Conservation (phyloP, 2,888 invertebrate species). For the Dryococelus australis region DNA sequence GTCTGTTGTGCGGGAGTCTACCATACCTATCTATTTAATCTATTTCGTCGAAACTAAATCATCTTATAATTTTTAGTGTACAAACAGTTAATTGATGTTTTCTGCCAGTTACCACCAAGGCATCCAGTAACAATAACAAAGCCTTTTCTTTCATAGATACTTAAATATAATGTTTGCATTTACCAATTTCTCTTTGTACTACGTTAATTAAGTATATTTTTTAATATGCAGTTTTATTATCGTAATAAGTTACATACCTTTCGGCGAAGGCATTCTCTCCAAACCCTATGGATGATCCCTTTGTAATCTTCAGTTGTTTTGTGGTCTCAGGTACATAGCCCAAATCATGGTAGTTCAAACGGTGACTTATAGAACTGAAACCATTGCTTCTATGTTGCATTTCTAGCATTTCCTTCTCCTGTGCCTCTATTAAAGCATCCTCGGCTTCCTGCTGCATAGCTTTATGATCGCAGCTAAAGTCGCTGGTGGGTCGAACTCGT, state of each 20-base stretch:
- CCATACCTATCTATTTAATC: no score
- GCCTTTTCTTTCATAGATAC: no score
- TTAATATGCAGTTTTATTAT: no score
- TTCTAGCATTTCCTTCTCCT: constrained; percentile 5
- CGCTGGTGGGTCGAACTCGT: not conserved
- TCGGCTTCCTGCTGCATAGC: not conserved
- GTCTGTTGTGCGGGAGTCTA: no score
- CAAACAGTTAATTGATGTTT: no score
- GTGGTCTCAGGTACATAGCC: constrained; percentile 7
- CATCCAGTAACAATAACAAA: no score
- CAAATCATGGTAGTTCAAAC: not conserved
- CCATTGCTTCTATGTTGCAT: not conserved
- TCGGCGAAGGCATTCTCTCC: not conserved
- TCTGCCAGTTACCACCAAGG: no score
- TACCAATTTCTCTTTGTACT: no score
- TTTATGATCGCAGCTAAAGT: not conserved
- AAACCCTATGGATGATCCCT: not conserved
- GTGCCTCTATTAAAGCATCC: not conserved
- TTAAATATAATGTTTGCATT: no score
- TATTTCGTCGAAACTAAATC: no score
- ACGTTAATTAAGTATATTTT: no score
- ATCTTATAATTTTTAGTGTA: no score
- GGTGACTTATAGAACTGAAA: not conserved
- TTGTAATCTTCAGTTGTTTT: not conserved
- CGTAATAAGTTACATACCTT: not conserved